A percentile compares a stretch with the other conserved stretches of the same genome.
Conservation (phyloP, 2,888 invertebrate genomes). For the Drosophila meridiana region DNA sequence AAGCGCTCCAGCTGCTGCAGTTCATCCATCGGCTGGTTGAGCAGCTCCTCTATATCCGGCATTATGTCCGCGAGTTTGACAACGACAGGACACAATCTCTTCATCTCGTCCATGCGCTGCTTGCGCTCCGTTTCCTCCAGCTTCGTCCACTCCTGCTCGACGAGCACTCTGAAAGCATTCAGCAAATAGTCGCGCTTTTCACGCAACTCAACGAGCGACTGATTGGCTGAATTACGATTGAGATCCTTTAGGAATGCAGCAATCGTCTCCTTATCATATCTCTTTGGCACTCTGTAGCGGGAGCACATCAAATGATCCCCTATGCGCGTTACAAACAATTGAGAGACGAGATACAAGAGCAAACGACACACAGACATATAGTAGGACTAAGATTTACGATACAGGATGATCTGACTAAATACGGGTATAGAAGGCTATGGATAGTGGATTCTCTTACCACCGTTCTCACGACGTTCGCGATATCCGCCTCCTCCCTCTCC, state of each 20-base stretch:
- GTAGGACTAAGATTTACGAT: not conserved
- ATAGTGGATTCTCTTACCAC: slow-evolving; percentile 13
- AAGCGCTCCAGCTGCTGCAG: not conserved
- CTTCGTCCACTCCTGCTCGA: slow-evolving; percentile 33
- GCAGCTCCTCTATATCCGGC: slow-evolving; percentile 31
- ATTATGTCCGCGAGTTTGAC: slow-evolving; percentile 19
- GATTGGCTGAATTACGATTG: not conserved
- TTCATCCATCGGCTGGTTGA: slow-evolving; percentile 12
- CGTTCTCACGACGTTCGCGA: slow-evolving; percentile 29
- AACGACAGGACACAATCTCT: not conserved
- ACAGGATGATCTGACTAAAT: slow-evolving; percentile 3
- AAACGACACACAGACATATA: slow-evolving; percentile 17
- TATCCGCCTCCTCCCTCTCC: not conserved
- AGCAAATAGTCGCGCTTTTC: slow-evolving; percentile 56
- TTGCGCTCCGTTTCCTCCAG: not conserved
- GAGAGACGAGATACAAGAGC: slow-evolving; percentile 8
- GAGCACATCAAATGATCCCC: slow-evolving; percentile 5
- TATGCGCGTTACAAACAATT: slow-evolving; percentile 14
- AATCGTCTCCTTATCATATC: slow-evolving; percentile 58
- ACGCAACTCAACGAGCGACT: slow-evolving; percentile 37
- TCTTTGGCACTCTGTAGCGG: slow-evolving; percentile 46
- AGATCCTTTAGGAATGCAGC: slow-evolving; percentile 52
- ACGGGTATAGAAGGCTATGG: not conserved
- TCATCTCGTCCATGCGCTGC: slow-evolving; percentile 10
- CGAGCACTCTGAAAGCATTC: slow-evolving; percentile 47